Base-by-base conservation (phyloP, 2,888 invertebrate species). In the Cryptocheilus praepositus region DNA sequence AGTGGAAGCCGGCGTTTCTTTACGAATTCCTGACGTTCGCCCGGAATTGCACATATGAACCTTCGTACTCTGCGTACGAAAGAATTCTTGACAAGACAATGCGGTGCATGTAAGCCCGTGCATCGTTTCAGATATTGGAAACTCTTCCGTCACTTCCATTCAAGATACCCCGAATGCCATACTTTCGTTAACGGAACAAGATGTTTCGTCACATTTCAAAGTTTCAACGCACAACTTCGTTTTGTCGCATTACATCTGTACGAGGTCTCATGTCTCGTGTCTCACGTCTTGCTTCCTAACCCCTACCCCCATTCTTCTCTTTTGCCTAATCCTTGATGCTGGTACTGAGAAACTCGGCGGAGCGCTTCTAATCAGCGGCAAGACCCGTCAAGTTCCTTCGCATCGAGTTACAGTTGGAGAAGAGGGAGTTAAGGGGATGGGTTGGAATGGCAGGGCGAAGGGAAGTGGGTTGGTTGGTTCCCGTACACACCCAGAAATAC, bases 331-430 rank as follows among this genome's bases (percentile, higher is more conserved):
- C 81, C 76, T 67, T 67, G 69, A 80, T 76, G 80, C 81, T 78
- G 73, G 78, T 76, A 79, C 77, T 77, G 81, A 79, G 84, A 81
- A 85, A 83, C 84, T 84, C 83, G 80, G 77, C 77, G 80, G 81
- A 83, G 83, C 81, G 86, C 85, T 86, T 87, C 86, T 87, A 87
- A 88, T 88, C 87, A 88, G 83, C 81, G 81, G 75, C 82, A 82
- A 83, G 80, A 79, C 80, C 78, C 81, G 82, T 81, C 83, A 85
- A 85, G 82, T 86, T 85, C 78, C 81, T 81, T 76, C 72, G 80
- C 83, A 80, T 85, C 78, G 80, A 85, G 84, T 86, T 86, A 82
- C 80, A 76, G 66, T 71, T 65, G 61, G 61, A 52, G 49, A 43
- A 15, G n/a, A 36, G 36, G 36, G 36, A 36, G 36, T 36, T 36